phyloP scores from a whole-genome alignment of 2,797 vertebrate species.

The Labeo calbasu region DNA sequence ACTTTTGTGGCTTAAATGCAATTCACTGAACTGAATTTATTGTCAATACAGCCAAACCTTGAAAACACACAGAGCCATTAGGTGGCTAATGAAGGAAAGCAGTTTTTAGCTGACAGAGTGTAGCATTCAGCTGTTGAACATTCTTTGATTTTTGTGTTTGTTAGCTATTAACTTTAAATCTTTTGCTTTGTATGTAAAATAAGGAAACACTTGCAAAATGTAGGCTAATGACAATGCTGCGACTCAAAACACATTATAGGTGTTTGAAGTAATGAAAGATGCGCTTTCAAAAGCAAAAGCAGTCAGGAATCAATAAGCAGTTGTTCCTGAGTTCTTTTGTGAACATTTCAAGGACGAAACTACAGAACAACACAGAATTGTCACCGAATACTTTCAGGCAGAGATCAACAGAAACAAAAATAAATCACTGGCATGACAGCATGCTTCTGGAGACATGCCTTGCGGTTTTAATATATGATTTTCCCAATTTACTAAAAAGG shows the following conservation, averaged over 20 bases:
- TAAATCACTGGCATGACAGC: background rate
- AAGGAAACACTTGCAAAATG: slow-evolving; percentile 1
- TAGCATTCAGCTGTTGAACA: slow-evolving; percentile 1
- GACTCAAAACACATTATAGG: background rate
- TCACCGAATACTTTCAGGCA: background rate
- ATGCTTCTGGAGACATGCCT: slow-evolving; percentile 18
- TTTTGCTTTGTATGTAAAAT: background rate
- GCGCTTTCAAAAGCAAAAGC: background rate
- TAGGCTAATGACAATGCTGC: slow-evolving; percentile 16
- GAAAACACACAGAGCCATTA: slow-evolving; percentile 34
- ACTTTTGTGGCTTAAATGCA: background rate
- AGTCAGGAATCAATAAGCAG: slow-evolving; percentile 12
- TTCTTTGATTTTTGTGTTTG: background rate
- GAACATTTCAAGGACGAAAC: slow-evolving; percentile 11
- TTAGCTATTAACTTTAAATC: background rate
- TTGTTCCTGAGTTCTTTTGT: slow-evolving; percentile 20
- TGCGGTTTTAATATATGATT: slow-evolving; percentile 10
- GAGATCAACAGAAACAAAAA: slow-evolving; percentile 13
- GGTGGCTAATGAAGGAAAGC: slow-evolving; percentile 19
- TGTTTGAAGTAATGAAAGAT: slow-evolving; percentile 17
- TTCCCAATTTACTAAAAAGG: slow-evolving; percentile 31
- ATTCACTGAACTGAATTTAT: slow-evolving; percentile 36
- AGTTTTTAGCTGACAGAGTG: slow-evolving; percentile 29
- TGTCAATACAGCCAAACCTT: slow-evolving; percentile 29
- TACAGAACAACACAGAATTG: slow-evolving; percentile 13